Conservation (phyloP, 1,140 invertebrate species). For the Papilio aristodemus region DNA sequence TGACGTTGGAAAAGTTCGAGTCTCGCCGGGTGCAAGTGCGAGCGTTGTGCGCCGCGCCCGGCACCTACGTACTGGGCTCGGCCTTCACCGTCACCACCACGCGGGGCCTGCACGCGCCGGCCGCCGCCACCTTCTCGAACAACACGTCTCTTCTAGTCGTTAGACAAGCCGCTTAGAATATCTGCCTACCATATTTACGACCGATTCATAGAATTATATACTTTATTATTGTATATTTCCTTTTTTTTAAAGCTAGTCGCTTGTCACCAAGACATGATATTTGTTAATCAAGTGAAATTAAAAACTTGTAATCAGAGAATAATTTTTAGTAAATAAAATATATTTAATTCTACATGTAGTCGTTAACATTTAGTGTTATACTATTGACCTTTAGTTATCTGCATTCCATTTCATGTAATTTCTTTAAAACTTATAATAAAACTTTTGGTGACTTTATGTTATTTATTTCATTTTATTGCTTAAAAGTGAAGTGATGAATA, state of each 20-base stretch:
- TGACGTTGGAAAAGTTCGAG: constrained; percentile 60
- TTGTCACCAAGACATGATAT: too few relatives aligned
- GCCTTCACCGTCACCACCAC: constrained; percentile 55
- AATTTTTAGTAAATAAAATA: too few relatives aligned
- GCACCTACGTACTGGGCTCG: constrained; percentile 69
- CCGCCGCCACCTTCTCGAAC: constrained; percentile 55
- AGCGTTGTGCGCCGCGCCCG: constrained; percentile 67
- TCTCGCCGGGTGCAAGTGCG: constrained; percentile 59
- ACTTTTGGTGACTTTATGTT: neutral
- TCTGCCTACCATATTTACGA: neutral
- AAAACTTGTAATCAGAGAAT: too few relatives aligned
- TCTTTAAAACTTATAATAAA: neutral
- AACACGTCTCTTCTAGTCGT: constrained; percentile 69
- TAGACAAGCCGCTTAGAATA: constrained; percentile 44
- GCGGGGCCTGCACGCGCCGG: constrained; percentile 37
- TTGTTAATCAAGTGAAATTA: too few relatives aligned
- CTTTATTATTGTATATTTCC: too few relatives aligned
- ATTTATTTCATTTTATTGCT: neutral
- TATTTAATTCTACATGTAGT: neutral
- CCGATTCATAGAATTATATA: too few relatives aligned
- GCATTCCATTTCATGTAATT: neutral
- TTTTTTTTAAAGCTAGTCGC: too few relatives aligned
- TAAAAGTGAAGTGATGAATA: neutral
- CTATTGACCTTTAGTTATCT: neutral
- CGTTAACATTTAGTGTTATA: neutral